A percentile compares a stretch with the other conserved stretches of the same genome.
These are phyloP conservation scores for Dromaius novaehollandiae DNA, from an alignment of 2,113 vertebrate species.

Conservation along the genomic window DNA sequence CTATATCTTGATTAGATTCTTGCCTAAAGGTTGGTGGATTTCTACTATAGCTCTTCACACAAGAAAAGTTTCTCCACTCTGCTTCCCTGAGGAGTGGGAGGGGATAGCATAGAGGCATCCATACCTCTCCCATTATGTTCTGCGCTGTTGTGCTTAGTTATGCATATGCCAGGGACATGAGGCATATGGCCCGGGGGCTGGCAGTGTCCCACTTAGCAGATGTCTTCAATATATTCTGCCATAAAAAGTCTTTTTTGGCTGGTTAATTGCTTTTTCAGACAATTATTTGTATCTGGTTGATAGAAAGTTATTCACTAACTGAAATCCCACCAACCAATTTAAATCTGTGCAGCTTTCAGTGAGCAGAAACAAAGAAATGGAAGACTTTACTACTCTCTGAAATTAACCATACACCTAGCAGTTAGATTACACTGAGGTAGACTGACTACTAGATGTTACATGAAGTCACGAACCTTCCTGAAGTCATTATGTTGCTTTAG, in stretches of 20 bases:
- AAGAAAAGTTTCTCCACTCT: conserved; percentile 54
- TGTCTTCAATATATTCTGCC: conserved; percentile 73
- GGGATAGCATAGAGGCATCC: background rate
- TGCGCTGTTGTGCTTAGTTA: conserved; percentile 50
- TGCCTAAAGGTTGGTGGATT: conserved; percentile 46
- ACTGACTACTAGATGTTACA: background rate
- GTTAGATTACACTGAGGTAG: background rate
- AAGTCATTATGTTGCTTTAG: background rate
- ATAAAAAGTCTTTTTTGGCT: conserved; percentile 67
- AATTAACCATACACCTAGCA: background rate
- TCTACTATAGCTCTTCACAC: conserved; percentile 34
- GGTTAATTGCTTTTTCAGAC: conserved; percentile 69
- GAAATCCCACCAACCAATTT: conserved; percentile 50
- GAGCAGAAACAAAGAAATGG: conserved; percentile 7
- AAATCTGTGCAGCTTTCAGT: conserved; percentile 34
- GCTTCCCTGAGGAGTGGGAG: conserved; percentile 46
- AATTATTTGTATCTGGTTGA: conserved; percentile 54
- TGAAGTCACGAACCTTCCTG: background rate
- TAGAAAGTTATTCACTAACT: conserved; percentile 65
- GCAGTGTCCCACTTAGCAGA: conserved; percentile 71
- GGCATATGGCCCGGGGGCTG: conserved; percentile 75
- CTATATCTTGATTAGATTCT: conserved; percentile 12
- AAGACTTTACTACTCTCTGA: background rate
- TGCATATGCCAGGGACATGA: conserved; percentile 68
- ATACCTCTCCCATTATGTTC: conserved; percentile 74